These are phyloP conservation scores for Pectinophora gossypiella DNA, from an alignment of 1,140 invertebrate species.

Conservation along the genomic window DNA sequence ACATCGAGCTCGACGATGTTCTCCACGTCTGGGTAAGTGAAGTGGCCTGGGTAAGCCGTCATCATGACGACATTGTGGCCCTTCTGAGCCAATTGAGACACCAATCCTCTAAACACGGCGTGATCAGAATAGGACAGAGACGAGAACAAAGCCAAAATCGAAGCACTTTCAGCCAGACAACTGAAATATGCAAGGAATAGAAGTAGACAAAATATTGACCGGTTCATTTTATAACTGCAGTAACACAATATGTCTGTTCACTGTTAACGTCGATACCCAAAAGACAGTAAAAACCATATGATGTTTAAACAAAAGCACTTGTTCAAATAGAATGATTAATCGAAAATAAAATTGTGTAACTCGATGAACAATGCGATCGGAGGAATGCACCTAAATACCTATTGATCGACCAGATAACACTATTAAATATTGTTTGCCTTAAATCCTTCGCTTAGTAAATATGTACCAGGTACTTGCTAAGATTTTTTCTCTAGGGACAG, in stretches of 20 bases:
- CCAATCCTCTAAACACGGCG: conserved; percentile 50
- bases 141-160: conserved; percentile 58
- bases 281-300: not conserved
- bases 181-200: conserved; percentile 30
- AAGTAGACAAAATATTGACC: conserved; percentile 22
- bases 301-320: conserved; percentile 8
- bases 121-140: conserved; percentile 61
- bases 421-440: no score
- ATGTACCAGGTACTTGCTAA: no score
- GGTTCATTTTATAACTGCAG: conserved; percentile 24
- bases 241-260: not conserved
- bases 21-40: conserved; percentile 44
- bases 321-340: conserved; percentile 18
- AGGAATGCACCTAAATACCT: no score
- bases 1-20: conserved; percentile 53
- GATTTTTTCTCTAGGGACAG: no score
- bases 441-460: no score
- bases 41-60: conserved; percentile 65
- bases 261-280: not conserved
- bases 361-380: no score
- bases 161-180: conserved; percentile 36
- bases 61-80: conserved; percentile 55
- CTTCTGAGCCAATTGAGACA: conserved; percentile 40
- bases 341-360: conserved; percentile 14
- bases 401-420: no score